Percentiles rank a stretch among this genome's conserved stretches.
phyloP scores from a whole-genome alignment of 1,140 invertebrate genomes.

The Maniola jurtina region DNA sequence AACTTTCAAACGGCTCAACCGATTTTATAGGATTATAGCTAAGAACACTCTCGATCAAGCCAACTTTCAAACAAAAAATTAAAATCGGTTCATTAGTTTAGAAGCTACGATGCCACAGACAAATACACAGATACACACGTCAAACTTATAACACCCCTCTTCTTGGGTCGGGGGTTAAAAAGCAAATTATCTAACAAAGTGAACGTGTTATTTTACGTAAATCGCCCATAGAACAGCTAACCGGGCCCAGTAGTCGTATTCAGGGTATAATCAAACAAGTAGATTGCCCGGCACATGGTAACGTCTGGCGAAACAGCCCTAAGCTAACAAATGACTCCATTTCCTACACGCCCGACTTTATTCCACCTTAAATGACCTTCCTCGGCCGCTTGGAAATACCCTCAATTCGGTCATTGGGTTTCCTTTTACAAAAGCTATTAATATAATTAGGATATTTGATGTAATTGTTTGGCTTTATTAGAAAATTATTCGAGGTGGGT shows the following conservation, averaged over 20 bases:
- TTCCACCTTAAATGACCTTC: constrained; percentile 31
- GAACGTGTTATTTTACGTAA: neutral
- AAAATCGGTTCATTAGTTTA: too few species aligned
- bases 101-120: too few species aligned
- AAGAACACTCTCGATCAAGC: too few species aligned
- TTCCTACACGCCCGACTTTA: constrained; percentile 23
- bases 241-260: constrained; percentile 19
- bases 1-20: too few species aligned
- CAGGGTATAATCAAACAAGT: constrained; percentile 34
- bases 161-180: neutral
- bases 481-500: neutral
- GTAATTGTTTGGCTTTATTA: constrained; percentile 3
- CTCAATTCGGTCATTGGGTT: neutral
- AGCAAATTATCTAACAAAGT: neutral
- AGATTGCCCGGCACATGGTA: constrained; percentile 23
- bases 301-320: constrained; percentile 36
- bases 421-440: constrained; percentile 8
- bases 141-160: too few species aligned
- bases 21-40: too few species aligned
- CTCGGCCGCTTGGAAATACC: constrained; percentile 12
- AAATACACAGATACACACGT: too few species aligned
- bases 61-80: too few species aligned
- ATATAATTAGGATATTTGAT: constrained; percentile 8
- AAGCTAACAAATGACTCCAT: constrained; percentile 40
- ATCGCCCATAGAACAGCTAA: neutral